Evolutionary conservation across 2,888 invertebrate species (phyloP).

Genomic region (Lithophane leautieri): DNA sequence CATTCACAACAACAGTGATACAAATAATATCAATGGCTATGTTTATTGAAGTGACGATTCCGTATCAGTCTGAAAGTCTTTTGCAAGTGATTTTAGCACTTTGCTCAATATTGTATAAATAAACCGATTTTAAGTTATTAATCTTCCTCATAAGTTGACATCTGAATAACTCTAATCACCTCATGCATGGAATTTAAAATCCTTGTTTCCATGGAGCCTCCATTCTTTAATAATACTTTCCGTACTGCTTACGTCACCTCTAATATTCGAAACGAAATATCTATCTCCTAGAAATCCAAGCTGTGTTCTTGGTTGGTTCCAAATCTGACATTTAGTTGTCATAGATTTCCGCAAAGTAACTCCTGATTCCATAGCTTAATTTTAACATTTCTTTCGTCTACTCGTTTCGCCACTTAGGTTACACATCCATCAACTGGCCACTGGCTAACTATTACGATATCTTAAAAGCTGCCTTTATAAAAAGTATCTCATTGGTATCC

Average conservation of each 20-base stretch:
- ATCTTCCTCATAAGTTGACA: neutral
- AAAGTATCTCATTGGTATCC: neutral
- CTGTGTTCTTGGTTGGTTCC: neutral
- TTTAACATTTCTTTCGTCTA: neutral
- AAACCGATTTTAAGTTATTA: neutral
- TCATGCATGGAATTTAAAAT: neutral
- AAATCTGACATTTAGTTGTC: neutral
- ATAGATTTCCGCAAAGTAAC: neutral
- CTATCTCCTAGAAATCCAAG: neutral
- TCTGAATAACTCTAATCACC: neutral
- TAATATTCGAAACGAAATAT: neutral
- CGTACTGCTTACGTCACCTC: too few species aligned
- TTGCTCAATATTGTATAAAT: conserved; percentile 26
- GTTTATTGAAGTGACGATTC: conserved; percentile 48
- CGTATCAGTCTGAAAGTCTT: conserved; percentile 41
- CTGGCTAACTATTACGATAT: too few species aligned
- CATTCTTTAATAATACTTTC: neutral
- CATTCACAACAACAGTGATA: conserved; percentile 66
- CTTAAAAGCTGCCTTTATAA: neutral
- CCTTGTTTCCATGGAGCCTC: neutral
- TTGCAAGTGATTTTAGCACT: conserved; percentile 33
- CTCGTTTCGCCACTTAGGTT: neutral
- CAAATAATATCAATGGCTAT: conserved; percentile 54
- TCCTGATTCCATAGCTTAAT: neutral
- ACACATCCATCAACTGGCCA: too few species aligned